Evolutionary conservation across 2,113 vertebrate species (phyloP), one percentile per base, ranked within the genome.

Genomic region (Heterotilapia buettikoferi): DNA sequence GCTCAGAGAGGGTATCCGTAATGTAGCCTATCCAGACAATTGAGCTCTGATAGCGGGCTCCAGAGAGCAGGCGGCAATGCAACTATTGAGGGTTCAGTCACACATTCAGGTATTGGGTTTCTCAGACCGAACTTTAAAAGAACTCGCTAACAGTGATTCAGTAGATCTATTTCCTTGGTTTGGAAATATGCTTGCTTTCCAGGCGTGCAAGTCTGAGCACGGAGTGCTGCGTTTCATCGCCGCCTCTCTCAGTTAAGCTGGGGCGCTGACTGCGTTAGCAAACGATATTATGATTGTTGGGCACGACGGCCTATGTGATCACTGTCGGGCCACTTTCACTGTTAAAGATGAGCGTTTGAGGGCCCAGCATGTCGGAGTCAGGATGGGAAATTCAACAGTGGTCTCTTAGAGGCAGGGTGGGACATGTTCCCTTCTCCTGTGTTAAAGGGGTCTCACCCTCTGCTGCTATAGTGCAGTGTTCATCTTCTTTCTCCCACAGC

Each of bases 401-500:
- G 59, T 33, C 16, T 63, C 59, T 38, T 0, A 7, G 18, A 36
- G 61, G 6, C 61, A 66, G 61, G 19, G 19, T 38, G 61, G 61
- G 61, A 2, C 33, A 13, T 12, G 33, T n/a, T 66, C 33, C 31
- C 31, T 0, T 38, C 33, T 2, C 0, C 59, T 36, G 59, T 36
- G 59, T 33, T 36, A 36, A 63, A 63, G 31, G 31, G 59, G 16
- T 2, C 31, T 66, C 31, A 2, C 14, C 9, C 57, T 61, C 61
- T 66, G 33, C 29, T 19, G 16, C 33, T 13, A 9, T 11, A 19
- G 59, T 10, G 33, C 1, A 13, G 19, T 12, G 61, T 13, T 38
- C 61, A 2, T n/a, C 24, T 54, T 9, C 50, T 13, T 59, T 12
- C 10, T 66, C 31, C 10, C 2, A n/a, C 18, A 66, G 31, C 61